Percentiles rank a stretch among this genome's conserved stretches.
Conservation (phyloP, 2,888 invertebrate genomes). For the Scaptomyza parva region DNA sequence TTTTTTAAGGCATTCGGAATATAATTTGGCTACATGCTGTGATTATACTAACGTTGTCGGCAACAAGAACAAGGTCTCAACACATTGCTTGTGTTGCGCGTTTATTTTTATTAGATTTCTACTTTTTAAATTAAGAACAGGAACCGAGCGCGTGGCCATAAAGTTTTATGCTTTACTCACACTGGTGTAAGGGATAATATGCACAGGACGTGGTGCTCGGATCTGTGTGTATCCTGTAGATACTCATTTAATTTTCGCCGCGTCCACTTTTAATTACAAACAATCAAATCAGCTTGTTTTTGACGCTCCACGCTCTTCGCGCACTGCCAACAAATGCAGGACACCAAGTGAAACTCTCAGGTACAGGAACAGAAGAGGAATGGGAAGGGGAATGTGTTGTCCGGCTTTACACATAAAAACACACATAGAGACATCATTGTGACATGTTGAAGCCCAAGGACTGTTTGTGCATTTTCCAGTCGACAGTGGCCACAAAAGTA, state of each 20-base stretch:
- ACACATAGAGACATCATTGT: slow-evolving; percentile 25
- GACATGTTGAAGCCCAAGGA: slow-evolving; percentile 36
- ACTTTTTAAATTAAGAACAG: slow-evolving; percentile 67
- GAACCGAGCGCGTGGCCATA: slow-evolving; percentile 61
- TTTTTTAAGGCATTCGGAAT: slow-evolving; percentile 28
- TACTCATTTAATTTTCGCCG: slow-evolving; percentile 74
- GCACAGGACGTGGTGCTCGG: slow-evolving; percentile 10
- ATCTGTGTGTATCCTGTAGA: slow-evolving; percentile 41
- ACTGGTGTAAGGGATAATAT: slow-evolving; percentile 1
- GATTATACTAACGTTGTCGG: slow-evolving; percentile 7
- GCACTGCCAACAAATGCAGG: slow-evolving; percentile 26
- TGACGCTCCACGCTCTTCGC: slow-evolving; percentile 34
- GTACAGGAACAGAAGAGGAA: not conserved
- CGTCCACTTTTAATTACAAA: slow-evolving; percentile 80
- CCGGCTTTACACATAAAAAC: not conserved
- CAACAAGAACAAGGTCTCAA: slow-evolving; percentile 7
- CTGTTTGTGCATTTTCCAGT: slow-evolving; percentile 59
- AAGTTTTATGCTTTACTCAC: slow-evolving; percentile 62
- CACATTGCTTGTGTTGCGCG: slow-evolving; percentile 35
- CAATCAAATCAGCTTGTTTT: slow-evolving; percentile 79
- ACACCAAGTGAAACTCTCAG: slow-evolving; percentile 4
- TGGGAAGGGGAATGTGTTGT: slow-evolving; percentile 7
- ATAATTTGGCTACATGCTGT: slow-evolving; percentile 28
- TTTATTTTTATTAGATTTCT: slow-evolving; percentile 62
- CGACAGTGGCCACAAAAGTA: slow-evolving; percentile 35